Conservation (phyloP, 2,888 invertebrate genomes). For the Bimastos eiseni region DNA sequence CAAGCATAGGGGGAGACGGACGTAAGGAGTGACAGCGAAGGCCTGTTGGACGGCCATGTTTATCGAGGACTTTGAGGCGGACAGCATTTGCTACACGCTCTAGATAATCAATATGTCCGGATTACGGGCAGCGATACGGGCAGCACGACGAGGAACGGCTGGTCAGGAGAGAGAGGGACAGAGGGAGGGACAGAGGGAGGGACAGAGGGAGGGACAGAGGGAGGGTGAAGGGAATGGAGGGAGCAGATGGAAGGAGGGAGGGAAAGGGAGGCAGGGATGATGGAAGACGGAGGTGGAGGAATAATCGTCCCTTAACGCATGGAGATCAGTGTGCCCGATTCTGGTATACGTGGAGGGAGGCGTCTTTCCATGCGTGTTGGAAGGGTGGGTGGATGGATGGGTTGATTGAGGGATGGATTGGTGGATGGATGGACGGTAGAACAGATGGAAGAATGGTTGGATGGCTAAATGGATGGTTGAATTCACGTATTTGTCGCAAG, state of each 20-base stretch:
- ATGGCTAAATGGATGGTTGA: background rate
- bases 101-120: conserved; percentile 1
- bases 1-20: background rate
- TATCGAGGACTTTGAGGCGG: background rate
- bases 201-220: background rate
- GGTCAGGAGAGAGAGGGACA: background rate
- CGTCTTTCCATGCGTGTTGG: background rate
- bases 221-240: background rate
- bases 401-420: background rate
- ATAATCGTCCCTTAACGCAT: conserved; percentile 1
- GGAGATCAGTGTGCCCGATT: background rate
- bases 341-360: background rate
- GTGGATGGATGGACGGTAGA: background rate
- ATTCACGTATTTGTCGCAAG: no score
- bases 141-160: background rate
- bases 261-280: no score
- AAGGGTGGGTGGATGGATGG: background rate
- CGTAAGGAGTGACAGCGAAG: background rate
- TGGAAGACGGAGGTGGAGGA: background rate
- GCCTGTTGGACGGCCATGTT: conserved; percentile 5
- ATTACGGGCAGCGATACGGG: conserved; percentile 13
- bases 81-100: conserved; percentile 6
- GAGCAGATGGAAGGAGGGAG: background rate
- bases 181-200: background rate
- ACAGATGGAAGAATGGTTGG: background rate